phyloP scores from a whole-genome alignment of 2,888 invertebrate genomes.

The Lasioglossum pauxillum region DNA sequence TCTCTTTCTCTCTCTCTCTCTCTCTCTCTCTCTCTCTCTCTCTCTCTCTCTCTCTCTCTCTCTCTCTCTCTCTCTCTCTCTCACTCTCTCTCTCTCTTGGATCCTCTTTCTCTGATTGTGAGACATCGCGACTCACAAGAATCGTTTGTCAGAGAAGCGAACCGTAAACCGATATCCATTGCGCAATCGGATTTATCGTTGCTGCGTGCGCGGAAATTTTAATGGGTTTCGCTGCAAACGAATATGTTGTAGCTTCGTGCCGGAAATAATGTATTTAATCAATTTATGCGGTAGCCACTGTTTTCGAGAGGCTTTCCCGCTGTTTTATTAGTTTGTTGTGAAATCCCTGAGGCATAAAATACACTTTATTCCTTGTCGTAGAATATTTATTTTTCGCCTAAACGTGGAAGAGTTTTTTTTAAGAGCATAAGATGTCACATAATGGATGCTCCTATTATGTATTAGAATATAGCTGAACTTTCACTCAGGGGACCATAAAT shows the following conservation, averaged over 20 bases:
- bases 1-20: too few species aligned
- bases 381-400: not conserved
- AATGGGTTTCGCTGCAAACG: not conserved
- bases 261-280: not conserved
- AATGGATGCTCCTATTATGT: too few species aligned
- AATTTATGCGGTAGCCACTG: not conserved
- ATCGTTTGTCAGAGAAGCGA: not conserved
- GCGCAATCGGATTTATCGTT: constrained; percentile 11
- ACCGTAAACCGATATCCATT: not conserved
- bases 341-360: not conserved
- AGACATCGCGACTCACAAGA: not conserved
- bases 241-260: not conserved
- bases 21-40: not conserved
- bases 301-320: not conserved
- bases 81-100: too few species aligned
- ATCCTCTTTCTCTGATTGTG: not conserved
- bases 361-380: not conserved
- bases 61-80: too few species aligned
- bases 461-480: too few species aligned
- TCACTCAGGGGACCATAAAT: too few species aligned
- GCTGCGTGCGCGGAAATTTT: not conserved
- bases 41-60: too few species aligned
- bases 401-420: not conserved
- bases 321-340: not conserved
- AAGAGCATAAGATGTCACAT: too few species aligned